Conservation (phyloP, 2,888 invertebrate species). For the Sthenelais limicola region DNA sequence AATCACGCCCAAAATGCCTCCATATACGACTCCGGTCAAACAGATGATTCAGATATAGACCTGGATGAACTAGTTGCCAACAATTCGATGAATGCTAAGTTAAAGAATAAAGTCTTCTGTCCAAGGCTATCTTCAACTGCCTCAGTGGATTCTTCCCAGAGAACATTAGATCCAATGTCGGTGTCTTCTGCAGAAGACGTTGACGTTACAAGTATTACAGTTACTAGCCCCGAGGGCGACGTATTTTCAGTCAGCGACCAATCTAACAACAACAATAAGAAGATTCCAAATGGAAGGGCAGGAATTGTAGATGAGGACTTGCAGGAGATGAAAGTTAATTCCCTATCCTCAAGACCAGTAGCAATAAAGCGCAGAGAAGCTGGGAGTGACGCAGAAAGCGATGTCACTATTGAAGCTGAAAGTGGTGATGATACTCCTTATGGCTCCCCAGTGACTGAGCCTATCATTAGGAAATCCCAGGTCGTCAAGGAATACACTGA, state of each 20-base stretch:
- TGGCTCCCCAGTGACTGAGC: conserved; percentile 5
- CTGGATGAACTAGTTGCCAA: conserved; percentile 20
- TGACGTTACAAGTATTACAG: not conserved
- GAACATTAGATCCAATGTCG: not conserved
- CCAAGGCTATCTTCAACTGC: not conserved
- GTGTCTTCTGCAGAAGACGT: not conserved
- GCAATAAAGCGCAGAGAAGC: too few species aligned
- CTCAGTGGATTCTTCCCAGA: too few species aligned
- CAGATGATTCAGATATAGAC: not conserved
- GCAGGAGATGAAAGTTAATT: too few species aligned
- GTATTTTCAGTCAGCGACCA: too few species aligned
- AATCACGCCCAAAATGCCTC: not conserved
- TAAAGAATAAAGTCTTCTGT: too few species aligned
- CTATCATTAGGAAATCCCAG: not conserved
- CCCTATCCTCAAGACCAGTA: too few species aligned
- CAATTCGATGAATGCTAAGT: too few species aligned
- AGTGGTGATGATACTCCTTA: not conserved
- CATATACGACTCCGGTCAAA: too few species aligned
- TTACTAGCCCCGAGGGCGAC: conserved; percentile 16
- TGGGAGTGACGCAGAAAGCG: conserved; percentile 27
- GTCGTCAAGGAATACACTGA: not conserved
- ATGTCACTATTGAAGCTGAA: conserved; percentile 15
- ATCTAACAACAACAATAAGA: too few species aligned
- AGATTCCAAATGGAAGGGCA: not conserved
- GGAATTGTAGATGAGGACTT: too few species aligned